Conservation (phyloP, 2,113 vertebrate genomes). For the Semicossyphus pulcher region DNA sequence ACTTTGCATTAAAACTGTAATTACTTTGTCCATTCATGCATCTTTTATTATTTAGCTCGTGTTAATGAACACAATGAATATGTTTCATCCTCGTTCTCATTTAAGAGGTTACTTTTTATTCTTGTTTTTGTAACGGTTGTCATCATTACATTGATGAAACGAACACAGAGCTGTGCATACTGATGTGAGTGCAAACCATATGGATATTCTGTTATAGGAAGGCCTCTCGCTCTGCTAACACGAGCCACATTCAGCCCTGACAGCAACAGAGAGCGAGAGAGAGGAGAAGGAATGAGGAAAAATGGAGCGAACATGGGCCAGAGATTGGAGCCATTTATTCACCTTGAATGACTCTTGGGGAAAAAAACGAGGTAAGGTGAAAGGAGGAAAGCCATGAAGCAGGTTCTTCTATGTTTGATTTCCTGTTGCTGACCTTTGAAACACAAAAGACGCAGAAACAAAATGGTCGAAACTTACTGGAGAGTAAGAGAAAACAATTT, state of each 20-base stretch:
- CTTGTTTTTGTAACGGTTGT: not conserved
- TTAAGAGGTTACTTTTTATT: no score
- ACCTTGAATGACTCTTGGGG: conserved; percentile 59
- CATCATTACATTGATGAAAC: not conserved
- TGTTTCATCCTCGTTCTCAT: no score
- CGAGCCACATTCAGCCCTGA: conserved; percentile 48
- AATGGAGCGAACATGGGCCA: conserved; percentile 34
- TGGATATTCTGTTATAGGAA: conserved; percentile 17
- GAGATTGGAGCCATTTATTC: conserved; percentile 54
- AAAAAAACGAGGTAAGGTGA: not conserved
- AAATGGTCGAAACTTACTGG: not conserved
- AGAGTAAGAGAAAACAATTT: conserved; percentile 36
- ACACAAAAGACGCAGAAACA: conserved; percentile 18
- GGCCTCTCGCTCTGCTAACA: conserved; percentile 31
- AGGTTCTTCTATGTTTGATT: conserved; percentile 33
- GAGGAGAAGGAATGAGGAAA: conserved; percentile 27
- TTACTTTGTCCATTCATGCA: no score
- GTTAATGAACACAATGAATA: no score
- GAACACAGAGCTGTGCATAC: not conserved
- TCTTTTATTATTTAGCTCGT: no score
- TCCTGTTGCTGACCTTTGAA: conserved; percentile 37
- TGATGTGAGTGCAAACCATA: conserved; percentile 18
- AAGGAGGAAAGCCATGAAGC: conserved; percentile 17
- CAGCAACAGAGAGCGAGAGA: conserved; percentile 34
- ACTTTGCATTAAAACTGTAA: no score